These are phyloP conservation scores for Micrasema minimum DNA, from an alignment of 1,140 invertebrate genomes.

Conservation along the genomic window DNA sequence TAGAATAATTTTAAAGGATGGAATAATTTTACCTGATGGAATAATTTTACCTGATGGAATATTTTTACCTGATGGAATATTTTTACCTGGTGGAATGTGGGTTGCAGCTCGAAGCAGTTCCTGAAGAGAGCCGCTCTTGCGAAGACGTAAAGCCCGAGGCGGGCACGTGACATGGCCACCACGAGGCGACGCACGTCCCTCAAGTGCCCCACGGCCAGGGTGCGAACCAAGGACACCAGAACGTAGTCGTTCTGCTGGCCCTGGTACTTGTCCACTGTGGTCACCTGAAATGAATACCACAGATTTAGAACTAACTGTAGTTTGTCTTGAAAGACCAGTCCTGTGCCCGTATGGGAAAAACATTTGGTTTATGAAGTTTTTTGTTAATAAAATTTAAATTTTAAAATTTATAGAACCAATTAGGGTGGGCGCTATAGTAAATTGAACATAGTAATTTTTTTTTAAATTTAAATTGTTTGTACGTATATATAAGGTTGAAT, in stretches of 20 bases:
- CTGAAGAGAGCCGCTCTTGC: constrained; percentile 91
- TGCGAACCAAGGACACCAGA: constrained; percentile 94
- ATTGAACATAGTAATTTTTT: too few relatives aligned
- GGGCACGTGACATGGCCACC: constrained; percentile 97
- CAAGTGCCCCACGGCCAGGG: constrained; percentile 95
- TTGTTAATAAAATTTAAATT: too few relatives aligned
- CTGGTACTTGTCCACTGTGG: constrained; percentile 99
- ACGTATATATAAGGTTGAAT: too few relatives aligned
- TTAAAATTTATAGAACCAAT: too few relatives aligned
- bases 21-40: too few relatives aligned
- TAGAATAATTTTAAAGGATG: too few relatives aligned
- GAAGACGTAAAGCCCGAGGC: constrained; percentile 98
- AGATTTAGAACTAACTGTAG: too few relatives aligned
- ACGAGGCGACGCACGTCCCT: constrained; percentile 95
- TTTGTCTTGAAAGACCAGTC: too few relatives aligned
- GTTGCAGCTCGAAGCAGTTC: constrained; percentile 96
- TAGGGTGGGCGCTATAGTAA: too few relatives aligned
- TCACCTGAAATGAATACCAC: constrained; percentile 65
- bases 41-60: not conserved
- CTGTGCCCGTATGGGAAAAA: too few relatives aligned
- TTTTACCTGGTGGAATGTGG: constrained; percentile 90
- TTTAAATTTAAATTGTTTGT: too few relatives aligned
- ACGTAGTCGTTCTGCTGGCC: constrained; percentile 99
- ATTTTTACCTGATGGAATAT: constrained; percentile 13
- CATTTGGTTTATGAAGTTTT: too few relatives aligned